phyloP scores from a whole-genome alignment of 2,113 vertebrate genomes.

The Salvator merianae region DNA sequence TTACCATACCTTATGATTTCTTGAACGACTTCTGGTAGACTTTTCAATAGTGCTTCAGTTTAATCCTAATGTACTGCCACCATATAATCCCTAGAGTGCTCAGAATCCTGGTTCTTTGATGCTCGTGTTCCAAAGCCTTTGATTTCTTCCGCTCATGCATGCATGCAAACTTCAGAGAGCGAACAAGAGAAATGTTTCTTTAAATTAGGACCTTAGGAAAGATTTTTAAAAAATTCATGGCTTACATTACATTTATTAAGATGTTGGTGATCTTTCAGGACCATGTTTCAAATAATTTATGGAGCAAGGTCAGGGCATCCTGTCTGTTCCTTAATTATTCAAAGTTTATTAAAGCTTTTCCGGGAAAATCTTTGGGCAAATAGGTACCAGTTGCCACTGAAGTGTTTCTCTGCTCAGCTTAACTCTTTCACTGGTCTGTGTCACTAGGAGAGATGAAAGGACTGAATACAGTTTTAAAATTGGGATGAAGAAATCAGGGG shows the following conservation, averaged over 20 bases:
- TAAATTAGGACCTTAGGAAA: too few species aligned
- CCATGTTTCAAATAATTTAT: slow-evolving; percentile 58
- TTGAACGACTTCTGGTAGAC: slow-evolving; percentile 27
- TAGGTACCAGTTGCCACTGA: background rate
- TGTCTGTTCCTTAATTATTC: background rate
- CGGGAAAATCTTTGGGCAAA: background rate
- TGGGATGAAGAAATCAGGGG: too few species aligned
- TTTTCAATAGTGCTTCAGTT: slow-evolving; percentile 18
- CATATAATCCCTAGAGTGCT: slow-evolving; percentile 22
- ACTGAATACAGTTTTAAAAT: background rate
- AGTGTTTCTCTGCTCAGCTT: background rate
- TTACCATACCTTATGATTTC: slow-evolving; percentile 10
- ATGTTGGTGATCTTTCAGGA: slow-evolving; percentile 51
- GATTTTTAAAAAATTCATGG: too few species aligned
- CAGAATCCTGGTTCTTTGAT: slow-evolving; percentile 51
- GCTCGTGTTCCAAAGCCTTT: slow-evolving; percentile 48
- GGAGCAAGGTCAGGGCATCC: slow-evolving; percentile 51
- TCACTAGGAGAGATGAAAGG: background rate
- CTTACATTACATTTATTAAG: slow-evolving; percentile 66
- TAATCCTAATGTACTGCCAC: background rate
- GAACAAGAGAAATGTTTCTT: slow-evolving; percentile 39
- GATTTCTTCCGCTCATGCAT: background rate
- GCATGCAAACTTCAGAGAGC: slow-evolving; percentile 26
- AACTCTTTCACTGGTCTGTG: background rate
- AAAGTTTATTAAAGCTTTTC: background rate